phyloP scores from a whole-genome alignment of 2,888 invertebrate species.

The Drosophila paracracens region DNA sequence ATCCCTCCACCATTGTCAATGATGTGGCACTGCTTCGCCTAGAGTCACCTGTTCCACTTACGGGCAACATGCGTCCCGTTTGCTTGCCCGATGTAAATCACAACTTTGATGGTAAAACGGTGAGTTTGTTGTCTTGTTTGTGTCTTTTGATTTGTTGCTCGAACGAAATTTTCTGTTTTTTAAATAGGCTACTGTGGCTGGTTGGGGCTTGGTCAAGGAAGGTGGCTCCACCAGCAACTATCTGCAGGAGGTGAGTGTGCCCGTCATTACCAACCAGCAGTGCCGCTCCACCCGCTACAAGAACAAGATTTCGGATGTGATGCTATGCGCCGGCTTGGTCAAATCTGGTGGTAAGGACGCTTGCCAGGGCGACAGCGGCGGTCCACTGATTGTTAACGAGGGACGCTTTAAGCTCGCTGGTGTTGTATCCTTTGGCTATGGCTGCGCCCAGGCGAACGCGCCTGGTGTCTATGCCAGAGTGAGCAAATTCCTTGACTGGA shows the following conservation, averaged over 20 bases:
- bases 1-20: conserved; percentile 77
- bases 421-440: conserved; percentile 83
- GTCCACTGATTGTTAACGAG: conserved; percentile 81
- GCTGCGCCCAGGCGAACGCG: conserved; percentile 83
- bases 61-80: conserved; percentile 78
- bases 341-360: conserved; percentile 83
- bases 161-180: neutral
- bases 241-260: conserved; percentile 82
- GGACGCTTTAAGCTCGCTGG: conserved; percentile 81
- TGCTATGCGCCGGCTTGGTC: conserved; percentile 84
- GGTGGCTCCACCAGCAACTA: conserved; percentile 81
- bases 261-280: conserved; percentile 82
- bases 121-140: conserved; percentile 52
- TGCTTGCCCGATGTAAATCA: conserved; percentile 80
- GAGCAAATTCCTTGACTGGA: conserved; percentile 82
- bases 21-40: conserved; percentile 82
- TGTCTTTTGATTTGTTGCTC: conserved; percentile 10
- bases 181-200: conserved; percentile 81
- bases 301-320: conserved; percentile 81
- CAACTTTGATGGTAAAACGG: conserved; percentile 79
- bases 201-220: conserved; percentile 83
- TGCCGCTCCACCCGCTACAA: conserved; percentile 82
- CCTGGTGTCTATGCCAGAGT: conserved; percentile 84
- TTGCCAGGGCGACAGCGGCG: conserved; percentile 85
- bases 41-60: conserved; percentile 76